These are phyloP conservation scores for Arge pagana DNA, from an alignment of 2,888 invertebrate genomes.

Conservation along the genomic window DNA sequence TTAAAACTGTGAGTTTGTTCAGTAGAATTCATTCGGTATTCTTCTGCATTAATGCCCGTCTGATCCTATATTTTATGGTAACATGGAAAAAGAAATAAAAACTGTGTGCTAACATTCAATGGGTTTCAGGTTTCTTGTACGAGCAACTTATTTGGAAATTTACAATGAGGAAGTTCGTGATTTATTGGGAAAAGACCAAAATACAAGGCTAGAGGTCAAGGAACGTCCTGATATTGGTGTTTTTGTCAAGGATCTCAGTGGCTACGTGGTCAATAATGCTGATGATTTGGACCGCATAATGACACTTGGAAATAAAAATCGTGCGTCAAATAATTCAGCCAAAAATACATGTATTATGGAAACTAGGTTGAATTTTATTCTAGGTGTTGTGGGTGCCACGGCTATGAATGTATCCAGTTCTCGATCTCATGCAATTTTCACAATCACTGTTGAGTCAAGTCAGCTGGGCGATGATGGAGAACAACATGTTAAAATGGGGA, in stretches of 20 bases:
- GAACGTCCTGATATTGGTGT: constrained; percentile 96
- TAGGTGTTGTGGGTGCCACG: constrained; percentile 83
- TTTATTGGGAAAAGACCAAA: constrained; percentile 86
- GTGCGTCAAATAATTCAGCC: constrained; percentile 62
- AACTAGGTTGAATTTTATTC: constrained; percentile 32
- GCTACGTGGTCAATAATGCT: constrained; percentile 97
- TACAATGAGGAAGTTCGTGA: constrained; percentile 99
- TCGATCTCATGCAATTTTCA: constrained; percentile 97
- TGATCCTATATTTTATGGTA: not conserved
- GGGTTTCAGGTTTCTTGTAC: constrained; percentile 88
- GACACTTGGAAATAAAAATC: constrained; percentile 95
- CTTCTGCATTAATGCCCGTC: not conserved
- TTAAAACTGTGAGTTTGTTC: too few species aligned
- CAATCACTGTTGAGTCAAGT: constrained; percentile 95
- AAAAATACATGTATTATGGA: not conserved
- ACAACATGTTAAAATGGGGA: constrained; percentile 92
- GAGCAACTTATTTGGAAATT: constrained; percentile 97
- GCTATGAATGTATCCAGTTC: constrained; percentile 98
- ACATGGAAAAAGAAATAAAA: too few species aligned
- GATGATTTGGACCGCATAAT: constrained; percentile 94
- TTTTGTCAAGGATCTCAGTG: constrained; percentile 96
- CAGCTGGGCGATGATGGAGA: constrained; percentile 80
- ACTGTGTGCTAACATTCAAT: too few species aligned
- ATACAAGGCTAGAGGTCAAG: constrained; percentile 86
- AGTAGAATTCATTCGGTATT: not conserved